Conservation (phyloP, 1,140 invertebrate species). For the Drosophila repletoides region DNA sequence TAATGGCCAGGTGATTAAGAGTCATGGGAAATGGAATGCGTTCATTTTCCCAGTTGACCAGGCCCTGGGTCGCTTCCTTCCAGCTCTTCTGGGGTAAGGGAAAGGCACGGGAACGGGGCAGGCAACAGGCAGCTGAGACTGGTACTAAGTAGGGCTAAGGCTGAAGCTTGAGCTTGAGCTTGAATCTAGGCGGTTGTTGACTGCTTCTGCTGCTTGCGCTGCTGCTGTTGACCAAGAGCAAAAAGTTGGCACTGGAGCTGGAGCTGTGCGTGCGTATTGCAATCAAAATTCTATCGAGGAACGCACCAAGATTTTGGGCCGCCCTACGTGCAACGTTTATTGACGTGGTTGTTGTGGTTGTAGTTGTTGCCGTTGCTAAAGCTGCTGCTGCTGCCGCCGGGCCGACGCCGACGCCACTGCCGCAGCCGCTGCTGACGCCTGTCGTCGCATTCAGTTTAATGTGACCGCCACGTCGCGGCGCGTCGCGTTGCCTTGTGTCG, state of each 20-base stretch:
- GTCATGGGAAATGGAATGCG: conserved; percentile 76
- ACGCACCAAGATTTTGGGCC: conserved; percentile 66
- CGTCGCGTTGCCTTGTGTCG: conserved; percentile 18
- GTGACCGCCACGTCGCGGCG: conserved; percentile 53
- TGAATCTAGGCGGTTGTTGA: conserved; percentile 22
- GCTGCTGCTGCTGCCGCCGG: conserved; percentile 38
- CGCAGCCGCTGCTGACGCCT: conserved; percentile 26
- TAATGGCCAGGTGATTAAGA: conserved; percentile 76
- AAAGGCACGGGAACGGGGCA: no score
- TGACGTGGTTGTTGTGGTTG: conserved; percentile 9
- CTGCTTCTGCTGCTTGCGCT: neutral
- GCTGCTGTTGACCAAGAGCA: conserved; percentile 21
- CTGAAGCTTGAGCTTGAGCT: neutral
- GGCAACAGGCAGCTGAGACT: neutral
- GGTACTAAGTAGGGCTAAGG: conserved; percentile 18
- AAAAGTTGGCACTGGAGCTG: conserved; percentile 30
- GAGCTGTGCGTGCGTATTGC: conserved; percentile 63
- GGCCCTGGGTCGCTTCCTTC: neutral
- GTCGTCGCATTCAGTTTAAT: conserved; percentile 70
- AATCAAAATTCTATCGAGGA: conserved; percentile 76
- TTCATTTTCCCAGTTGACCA: conserved; percentile 70
- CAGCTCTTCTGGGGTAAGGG: no score
- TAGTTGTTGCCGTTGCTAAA: conserved; percentile 19
- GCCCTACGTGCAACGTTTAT: conserved; percentile 54
- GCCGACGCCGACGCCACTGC: neutral